Conservation (phyloP, 2,797 vertebrate species). For the Melanotaenia nigrans region DNA sequence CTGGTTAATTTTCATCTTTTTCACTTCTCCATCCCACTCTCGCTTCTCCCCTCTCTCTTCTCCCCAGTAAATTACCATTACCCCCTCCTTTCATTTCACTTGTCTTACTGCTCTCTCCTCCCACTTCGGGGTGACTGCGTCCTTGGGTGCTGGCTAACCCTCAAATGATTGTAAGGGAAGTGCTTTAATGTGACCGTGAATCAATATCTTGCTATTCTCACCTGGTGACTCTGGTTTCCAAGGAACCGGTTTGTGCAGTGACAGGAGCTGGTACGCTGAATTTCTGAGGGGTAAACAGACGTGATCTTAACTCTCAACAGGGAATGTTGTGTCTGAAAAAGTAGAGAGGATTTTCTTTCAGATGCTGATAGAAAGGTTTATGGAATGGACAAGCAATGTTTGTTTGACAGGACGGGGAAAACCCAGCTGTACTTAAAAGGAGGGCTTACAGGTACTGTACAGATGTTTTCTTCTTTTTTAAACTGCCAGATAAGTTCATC, state of each 20-base stretch:
- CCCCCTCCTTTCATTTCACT: slow-evolving; percentile 6
- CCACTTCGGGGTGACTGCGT: slow-evolving; percentile 26
- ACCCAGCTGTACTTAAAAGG: slow-evolving; percentile 21
- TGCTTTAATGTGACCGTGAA: slow-evolving; percentile 22
- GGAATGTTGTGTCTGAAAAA: slow-evolving; percentile 12
- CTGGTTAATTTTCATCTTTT: slow-evolving; percentile 35
- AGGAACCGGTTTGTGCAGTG: slow-evolving; percentile 76
- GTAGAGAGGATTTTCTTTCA: background rate
- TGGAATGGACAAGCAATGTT: slow-evolving; percentile 38
- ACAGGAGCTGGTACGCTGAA: slow-evolving; percentile 1
- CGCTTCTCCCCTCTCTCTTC: background rate
- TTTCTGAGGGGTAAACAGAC: slow-evolving; percentile 29
- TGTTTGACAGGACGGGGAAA: background rate
- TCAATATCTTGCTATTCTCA: slow-evolving; percentile 11
- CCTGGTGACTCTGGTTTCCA: slow-evolving; percentile 56
- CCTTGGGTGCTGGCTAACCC: slow-evolving; percentile 31
- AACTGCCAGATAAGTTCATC: accelerated
- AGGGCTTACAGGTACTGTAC: slow-evolving; percentile 63
- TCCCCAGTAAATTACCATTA: slow-evolving; percentile 15
- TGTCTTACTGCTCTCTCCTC: slow-evolving; percentile 5
- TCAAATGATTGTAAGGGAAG: slow-evolving; percentile 30
- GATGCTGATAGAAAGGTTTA: slow-evolving; percentile 1
- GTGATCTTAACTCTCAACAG: slow-evolving; percentile 2
- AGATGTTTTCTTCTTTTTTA: background rate
- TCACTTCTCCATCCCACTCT: slow-evolving; percentile 16